Conservation (phyloP, 1,140 invertebrate species). For the Leptinotarsa texana region DNA sequence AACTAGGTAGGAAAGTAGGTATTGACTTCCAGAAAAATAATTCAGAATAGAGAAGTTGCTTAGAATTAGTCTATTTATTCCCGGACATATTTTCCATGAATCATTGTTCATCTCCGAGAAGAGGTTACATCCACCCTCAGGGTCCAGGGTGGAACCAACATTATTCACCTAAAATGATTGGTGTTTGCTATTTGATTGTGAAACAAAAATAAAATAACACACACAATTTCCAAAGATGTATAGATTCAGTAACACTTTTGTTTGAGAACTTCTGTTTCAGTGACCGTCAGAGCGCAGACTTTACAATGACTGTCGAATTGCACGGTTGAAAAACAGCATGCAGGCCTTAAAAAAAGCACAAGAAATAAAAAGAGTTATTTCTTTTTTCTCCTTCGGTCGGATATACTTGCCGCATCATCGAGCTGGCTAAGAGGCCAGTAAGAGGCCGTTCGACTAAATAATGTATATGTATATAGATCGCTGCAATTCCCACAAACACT, state of each 20-base stretch:
- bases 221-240: too few species aligned
- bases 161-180: too few species aligned
- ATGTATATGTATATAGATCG: background rate
- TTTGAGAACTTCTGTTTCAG: slow-evolving; percentile 9
- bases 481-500: slow-evolving; percentile 3
- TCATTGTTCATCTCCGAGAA: too few species aligned
- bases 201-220: too few species aligned
- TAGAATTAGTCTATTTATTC: too few species aligned
- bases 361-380: slow-evolving; percentile 2
- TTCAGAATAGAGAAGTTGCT: too few species aligned
- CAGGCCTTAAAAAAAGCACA: slow-evolving; percentile 22
- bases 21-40: too few species aligned
- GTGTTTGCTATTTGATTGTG: too few species aligned
- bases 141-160: too few species aligned
- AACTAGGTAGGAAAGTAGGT: too few species aligned
- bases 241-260: background rate
- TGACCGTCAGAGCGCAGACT: slow-evolving; percentile 1
- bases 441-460: background rate
- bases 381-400: slow-evolving; percentile 6
- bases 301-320: slow-evolving; percentile 28
- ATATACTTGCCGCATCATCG: slow-evolving; percentile 15
- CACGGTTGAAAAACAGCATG: slow-evolving; percentile 26
- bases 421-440: background rate
- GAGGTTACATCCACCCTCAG: too few species aligned
- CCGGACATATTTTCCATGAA: too few species aligned